Evolutionary conservation across 2,888 invertebrate species (phyloP).

Genomic region (Adineta ricciae): DNA sequence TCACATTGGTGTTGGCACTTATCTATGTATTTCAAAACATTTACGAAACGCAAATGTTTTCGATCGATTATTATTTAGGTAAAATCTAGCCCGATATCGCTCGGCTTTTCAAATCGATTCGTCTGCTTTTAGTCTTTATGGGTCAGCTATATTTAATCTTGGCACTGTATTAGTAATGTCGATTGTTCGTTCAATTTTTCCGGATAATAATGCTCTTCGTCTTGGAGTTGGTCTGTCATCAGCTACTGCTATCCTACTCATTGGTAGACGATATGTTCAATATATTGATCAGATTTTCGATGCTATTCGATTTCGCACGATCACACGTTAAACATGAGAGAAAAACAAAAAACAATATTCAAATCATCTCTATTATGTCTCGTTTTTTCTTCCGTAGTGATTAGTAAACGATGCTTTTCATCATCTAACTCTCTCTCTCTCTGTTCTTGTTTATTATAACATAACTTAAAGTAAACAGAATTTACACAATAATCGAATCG

Average conservation of each 20-base stretch:
- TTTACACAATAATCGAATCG: neutral
- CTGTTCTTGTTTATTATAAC: neutral
- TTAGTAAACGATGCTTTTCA: neutral
- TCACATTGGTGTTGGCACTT: constrained; percentile 1
- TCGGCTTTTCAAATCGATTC: neutral
- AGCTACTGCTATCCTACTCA: neutral
- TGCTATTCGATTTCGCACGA: neutral
- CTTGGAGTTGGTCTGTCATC: neutral
- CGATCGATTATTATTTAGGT: constrained; percentile 12
- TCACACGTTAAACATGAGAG: neutral
- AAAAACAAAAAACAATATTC: neutral
- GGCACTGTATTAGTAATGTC: neutral
- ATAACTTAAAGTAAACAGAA: neutral
- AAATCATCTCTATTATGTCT: neutral
- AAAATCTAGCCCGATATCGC: neutral
- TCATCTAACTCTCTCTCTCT: neutral
- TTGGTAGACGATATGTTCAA: neutral
- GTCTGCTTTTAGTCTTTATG: neutral
- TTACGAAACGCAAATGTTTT: neutral
- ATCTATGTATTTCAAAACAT: neutral
- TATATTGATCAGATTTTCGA: neutral
- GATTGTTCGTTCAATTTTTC: neutral
- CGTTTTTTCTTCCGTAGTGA: neutral
- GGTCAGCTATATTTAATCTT: constrained; percentile 1
- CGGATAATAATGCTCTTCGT: neutral